Evolutionary conservation across 2,113 vertebrate genomes (phyloP), one percentile per base, ranked within the genome.

Genomic region (Pseudopipra pipra): DNA sequence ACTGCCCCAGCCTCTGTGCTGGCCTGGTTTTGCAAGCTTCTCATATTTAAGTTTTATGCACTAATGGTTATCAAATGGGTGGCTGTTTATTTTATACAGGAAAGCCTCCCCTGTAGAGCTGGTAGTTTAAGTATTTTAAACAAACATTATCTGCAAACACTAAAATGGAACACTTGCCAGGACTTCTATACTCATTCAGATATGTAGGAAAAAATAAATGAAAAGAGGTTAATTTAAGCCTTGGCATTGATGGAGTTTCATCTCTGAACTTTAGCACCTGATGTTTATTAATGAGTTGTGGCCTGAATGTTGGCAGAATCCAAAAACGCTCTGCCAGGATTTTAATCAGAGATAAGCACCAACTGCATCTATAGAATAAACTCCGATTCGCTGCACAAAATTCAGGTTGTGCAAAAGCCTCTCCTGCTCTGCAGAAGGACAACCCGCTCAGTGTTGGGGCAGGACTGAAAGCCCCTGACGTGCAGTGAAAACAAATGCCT

Each of bases 401-500:
- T 52, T 78, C 55, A 93, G 96, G 96, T 68, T 94, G 95, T 96
- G 97, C 90, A 96, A 67, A 97, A 87, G 28, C 58, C 70, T 56
- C 85, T 93, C 59, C 59, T 78, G 93, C 90, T 95, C 89, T 79
- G 86, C 97, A 96, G 97, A 91, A 93, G 95, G 74, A 97, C 35
- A 96, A 97, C 98, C 94, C 97, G n/a, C 94, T 98, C 78, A 61
- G 91, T 83, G 89, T 90, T 86, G 97, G 96, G 97, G 95, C 90
- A 95, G 97, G 96, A 97, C 66, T 95, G 97, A 97, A 98, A 98
- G 94, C 73, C 90, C 96, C 95, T 95, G 97, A 97, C 90, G 85
- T 82, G 68, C 95, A 96, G 86, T 74, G 93, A 97, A 96, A 97
- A 94, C 72, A 96, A 97, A 97, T 68, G 94, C 89, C 95, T 95